Evolutionary conservation across 1,140 invertebrate genomes (phyloP), one percentile per base, ranked within the genome.

Genomic region (Temnothorax nylanderi): DNA sequence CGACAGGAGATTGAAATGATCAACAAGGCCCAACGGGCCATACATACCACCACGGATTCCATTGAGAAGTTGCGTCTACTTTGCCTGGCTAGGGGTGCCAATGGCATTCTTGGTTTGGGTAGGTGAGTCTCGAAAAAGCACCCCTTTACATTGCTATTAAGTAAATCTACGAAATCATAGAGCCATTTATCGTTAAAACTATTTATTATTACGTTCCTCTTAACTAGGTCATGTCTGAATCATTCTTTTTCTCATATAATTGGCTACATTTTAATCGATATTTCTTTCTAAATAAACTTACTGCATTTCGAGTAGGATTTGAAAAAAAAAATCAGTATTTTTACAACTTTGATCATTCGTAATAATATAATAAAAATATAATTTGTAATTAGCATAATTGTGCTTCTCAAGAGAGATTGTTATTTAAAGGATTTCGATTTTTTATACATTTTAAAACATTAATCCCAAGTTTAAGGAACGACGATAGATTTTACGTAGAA

Each of bases 31-130:
- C 96, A 95, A 72, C 96, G 97, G 88, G 93, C 96, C 82, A 87
- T 95, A 87, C 95, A 96, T 41, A 94, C 91, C 54, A 95, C 96
- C 32, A 97, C 96, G 65, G 98, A 99, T 95, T 97, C 98, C 4
- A 95, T 99, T 67, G 98, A 99, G 95, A 97, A 97, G 92, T 93
- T 99, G 78, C 96, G 98, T 65, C 94, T 98, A 64, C 95, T 98
- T 34, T 99, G 98, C 95, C 94, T 99, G 18, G 95, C 98, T 2
- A 96, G 98, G 85, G 99, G 99, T 69, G 97, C 98, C 26, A 97
- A 96, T 85, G 99, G 99, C 49, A 99, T 99, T 90, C 96, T 99
- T 89, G 98, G 98, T 0, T 94, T 99, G 58, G 98, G 97, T 91
- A 98, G 97, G 98, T 98, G 95, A 95, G 94, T 94, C 21, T n/a